phyloP scores from a whole-genome alignment of 2,888 invertebrate genomes.

The Limnephilus lunatus region DNA sequence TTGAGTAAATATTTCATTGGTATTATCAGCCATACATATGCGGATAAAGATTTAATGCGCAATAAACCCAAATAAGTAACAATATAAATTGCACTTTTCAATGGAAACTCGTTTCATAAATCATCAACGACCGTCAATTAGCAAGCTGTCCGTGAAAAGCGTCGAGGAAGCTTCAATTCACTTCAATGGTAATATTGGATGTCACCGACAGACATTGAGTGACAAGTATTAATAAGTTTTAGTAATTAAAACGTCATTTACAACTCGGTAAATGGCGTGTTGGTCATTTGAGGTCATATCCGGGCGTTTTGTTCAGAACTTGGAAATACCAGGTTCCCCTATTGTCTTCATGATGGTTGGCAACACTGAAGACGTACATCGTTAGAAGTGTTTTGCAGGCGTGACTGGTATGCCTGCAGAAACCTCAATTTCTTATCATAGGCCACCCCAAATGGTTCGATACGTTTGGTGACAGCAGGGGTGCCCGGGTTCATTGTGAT shows the following conservation, averaged over 20 bases:
- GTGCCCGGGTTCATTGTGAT: too few relatives aligned
- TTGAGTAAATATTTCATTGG: neutral
- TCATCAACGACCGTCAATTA: neutral
- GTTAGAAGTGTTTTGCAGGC: neutral
- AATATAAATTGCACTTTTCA: neutral
- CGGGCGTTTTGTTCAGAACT: neutral
- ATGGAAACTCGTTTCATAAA: neutral
- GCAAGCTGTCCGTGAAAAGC: neutral
- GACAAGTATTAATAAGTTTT: neutral
- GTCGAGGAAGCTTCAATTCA: neutral
- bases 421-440: neutral
- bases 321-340: neutral
- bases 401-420: neutral
- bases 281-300: slow-evolving; percentile 1
- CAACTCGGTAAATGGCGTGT: neutral
- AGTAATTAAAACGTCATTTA: neutral
- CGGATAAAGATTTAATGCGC: neutral
- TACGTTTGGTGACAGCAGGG: too few relatives aligned
- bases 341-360: neutral
- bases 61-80: neutral
- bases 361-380: neutral
- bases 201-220: neutral
- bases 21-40: neutral
- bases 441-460: too few relatives aligned
- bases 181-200: neutral